Evolutionary conservation across 2,797 vertebrate species (phyloP).

Genomic region (Nannoperca australis): DNA sequence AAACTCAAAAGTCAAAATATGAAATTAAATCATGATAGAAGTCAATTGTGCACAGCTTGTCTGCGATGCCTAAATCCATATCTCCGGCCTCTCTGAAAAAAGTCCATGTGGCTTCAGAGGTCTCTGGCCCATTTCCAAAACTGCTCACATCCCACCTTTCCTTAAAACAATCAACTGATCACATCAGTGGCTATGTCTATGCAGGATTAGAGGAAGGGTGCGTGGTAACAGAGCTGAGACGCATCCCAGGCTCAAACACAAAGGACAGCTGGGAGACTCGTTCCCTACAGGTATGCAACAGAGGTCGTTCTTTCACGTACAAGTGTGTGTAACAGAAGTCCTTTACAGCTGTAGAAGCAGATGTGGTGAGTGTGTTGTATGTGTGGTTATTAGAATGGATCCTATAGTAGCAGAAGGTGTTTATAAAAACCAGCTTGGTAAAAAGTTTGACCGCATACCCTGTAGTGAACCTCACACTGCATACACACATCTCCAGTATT

Average conservation of each 20-base stretch:
- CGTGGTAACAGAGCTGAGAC: conserved; percentile 40
- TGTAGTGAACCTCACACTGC: conserved; percentile 53
- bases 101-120: conserved; percentile 56
- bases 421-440: conserved; percentile 47
- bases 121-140: conserved; percentile 31
- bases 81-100: conserved; percentile 44
- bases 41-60: conserved; percentile 88
- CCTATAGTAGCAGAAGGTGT: conserved; percentile 58
- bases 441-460: conserved; percentile 63
- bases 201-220: conserved; percentile 47
- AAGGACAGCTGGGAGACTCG: conserved; percentile 59
- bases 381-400: conserved; percentile 59
- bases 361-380: conserved; percentile 33
- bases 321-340: conserved; percentile 66
- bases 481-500: conserved; percentile 34
- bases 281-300: conserved; percentile 69
- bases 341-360: conserved; percentile 60
- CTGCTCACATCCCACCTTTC: conserved; percentile 36
- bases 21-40: conserved; percentile 82
- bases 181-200: conserved; percentile 54
- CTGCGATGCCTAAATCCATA: conserved; percentile 65
- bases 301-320: conserved; percentile 51
- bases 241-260: conserved; percentile 63
- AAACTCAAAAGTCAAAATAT: conserved; percentile 89
- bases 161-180: conserved; percentile 49